Conservation (phyloP, 2,113 vertebrate genomes). For the Rhinopomastus cyanomelas region DNA sequence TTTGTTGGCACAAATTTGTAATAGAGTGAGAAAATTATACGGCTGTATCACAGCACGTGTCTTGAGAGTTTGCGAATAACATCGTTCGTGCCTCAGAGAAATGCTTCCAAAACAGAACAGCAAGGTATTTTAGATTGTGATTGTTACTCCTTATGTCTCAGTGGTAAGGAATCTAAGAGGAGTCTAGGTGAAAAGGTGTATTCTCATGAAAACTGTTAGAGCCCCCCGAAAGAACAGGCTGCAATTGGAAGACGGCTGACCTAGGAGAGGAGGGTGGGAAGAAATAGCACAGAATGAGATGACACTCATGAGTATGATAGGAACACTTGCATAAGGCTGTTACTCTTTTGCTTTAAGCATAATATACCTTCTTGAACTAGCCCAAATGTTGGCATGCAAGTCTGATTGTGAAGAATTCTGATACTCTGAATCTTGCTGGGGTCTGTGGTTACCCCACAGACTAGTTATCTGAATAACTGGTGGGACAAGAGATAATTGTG, state of each 20-base stretch:
- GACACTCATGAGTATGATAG: neutral
- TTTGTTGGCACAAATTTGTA: slow-evolving; percentile 28
- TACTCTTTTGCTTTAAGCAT: neutral
- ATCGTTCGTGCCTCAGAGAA: neutral
- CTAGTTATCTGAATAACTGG: neutral
- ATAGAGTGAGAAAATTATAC: slow-evolving; percentile 11
- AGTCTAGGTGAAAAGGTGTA: neutral
- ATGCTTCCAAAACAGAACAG: neutral
- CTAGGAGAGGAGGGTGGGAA: neutral
- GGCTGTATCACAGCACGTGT: neutral
- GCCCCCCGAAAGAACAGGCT: neutral
- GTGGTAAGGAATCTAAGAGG: neutral
- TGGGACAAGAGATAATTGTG: neutral
- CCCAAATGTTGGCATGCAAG: neutral
- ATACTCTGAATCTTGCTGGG: neutral
- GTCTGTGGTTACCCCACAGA: accelerated
- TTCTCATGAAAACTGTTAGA: neutral
- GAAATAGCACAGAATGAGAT: neutral
- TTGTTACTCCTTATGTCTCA: neutral
- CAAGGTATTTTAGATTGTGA: neutral
- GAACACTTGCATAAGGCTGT: neutral
- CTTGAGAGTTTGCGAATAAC: neutral
- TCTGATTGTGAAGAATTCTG: neutral
- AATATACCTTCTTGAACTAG: neutral
- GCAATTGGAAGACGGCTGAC: neutral